phyloP scores from a whole-genome alignment of 1,140 invertebrate genomes.

The Musca vetustissima region DNA sequence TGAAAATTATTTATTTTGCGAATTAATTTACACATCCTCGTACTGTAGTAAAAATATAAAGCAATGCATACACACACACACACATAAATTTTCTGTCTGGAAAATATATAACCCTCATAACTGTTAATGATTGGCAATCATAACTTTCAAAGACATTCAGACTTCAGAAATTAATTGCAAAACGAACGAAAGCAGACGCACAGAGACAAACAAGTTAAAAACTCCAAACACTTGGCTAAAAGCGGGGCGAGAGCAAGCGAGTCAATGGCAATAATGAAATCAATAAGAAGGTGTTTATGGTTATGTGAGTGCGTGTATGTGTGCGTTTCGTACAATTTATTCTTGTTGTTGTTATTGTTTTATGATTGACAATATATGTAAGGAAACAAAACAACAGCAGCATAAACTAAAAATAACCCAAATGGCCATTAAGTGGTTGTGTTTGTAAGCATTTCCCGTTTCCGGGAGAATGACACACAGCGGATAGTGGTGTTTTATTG shows the following conservation, averaged over 20 bases:
- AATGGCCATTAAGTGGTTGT: not conserved
- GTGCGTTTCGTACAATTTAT: not conserved
- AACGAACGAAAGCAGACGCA: not conserved
- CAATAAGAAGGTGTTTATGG: too few species aligned
- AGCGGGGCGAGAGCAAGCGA: too few species aligned
- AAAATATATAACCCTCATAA: too few species aligned
- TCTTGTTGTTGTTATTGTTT: not conserved
- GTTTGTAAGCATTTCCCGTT: slow-evolving; percentile 8
- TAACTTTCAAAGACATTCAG: slow-evolving; percentile 10
- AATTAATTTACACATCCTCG: too few species aligned
- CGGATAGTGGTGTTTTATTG: not conserved
- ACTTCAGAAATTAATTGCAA: not conserved
- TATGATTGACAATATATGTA: not conserved
- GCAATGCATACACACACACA: too few species aligned
- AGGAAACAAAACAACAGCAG: not conserved
- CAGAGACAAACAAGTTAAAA: not conserved
- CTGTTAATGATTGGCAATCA: not conserved
- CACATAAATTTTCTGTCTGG: too few species aligned
- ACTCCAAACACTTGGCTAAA: not conserved
- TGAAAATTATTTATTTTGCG: too few species aligned
- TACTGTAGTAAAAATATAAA: too few species aligned
- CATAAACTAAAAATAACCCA: not conserved
- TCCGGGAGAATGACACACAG: slow-evolving; percentile 4
- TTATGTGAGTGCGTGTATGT: not conserved
- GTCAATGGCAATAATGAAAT: too few species aligned